phyloP scores from a whole-genome alignment of 2,888 invertebrate species.

The Lithophane ornitopus region DNA sequence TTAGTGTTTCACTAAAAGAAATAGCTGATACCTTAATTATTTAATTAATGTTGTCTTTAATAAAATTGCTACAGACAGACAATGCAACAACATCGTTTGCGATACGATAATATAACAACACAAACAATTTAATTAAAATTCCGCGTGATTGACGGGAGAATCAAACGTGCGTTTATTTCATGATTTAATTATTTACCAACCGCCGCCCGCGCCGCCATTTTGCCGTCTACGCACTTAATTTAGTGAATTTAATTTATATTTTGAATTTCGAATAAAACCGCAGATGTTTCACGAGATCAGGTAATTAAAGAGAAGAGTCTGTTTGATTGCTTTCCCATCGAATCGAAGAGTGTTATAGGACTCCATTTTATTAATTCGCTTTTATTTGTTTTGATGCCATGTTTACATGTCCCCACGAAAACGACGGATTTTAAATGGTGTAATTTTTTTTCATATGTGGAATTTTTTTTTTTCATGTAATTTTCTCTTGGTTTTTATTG shows the following conservation, averaged over 20 bases:
- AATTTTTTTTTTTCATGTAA: too few relatives aligned
- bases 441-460: background rate
- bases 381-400: slow-evolving; percentile 45
- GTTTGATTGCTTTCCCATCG: slow-evolving; percentile 63
- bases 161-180: slow-evolving; percentile 60
- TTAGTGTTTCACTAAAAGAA: background rate
- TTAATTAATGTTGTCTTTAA: background rate
- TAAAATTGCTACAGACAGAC: slow-evolving; percentile 2
- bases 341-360: slow-evolving; percentile 14
- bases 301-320: slow-evolving; percentile 78
- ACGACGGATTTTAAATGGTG: background rate
- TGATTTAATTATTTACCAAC: slow-evolving; percentile 65
- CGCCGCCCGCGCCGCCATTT: slow-evolving; percentile 58
- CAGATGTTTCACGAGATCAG: slow-evolving; percentile 77
- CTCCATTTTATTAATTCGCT: slow-evolving; percentile 40
- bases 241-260: slow-evolving; percentile 74
- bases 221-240: slow-evolving; percentile 67
- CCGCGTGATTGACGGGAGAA: slow-evolving; percentile 56
- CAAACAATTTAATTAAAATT: slow-evolving; percentile 63
- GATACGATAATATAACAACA: slow-evolving; percentile 13
- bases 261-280: slow-evolving; percentile 68
- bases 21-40: background rate
- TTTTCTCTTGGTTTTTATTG: background rate
- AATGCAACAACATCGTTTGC: background rate
- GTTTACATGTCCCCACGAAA: background rate